Percentiles rank a stretch among this genome's conserved stretches.
These are phyloP conservation scores for Ectemnius lituratus DNA, from an alignment of 2,888 invertebrate species.

Conservation along the genomic window DNA sequence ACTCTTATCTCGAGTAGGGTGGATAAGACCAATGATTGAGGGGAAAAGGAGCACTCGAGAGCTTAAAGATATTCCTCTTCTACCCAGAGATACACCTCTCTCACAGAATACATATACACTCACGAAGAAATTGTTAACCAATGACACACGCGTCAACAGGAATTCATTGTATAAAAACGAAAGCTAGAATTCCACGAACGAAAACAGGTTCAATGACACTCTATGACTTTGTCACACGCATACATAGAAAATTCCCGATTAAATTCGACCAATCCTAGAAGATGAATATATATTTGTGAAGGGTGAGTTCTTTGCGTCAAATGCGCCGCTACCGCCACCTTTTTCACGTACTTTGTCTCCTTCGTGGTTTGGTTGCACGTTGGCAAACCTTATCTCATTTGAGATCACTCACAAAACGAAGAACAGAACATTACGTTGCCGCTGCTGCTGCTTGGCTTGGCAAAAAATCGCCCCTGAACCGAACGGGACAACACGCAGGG, in stretches of 20 bases:
- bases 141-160: conserved; percentile 53
- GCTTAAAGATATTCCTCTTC: conserved; percentile 15
- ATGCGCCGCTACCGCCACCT: too few species aligned
- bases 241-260: not conserved
- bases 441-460: not conserved
- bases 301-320: too few species aligned
- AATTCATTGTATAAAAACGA: too few species aligned
- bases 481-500: conserved; percentile 13
- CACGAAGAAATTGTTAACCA: conserved; percentile 39
- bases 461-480: conserved; percentile 32
- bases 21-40: conserved; percentile 71
- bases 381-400: not conserved
- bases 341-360: too few species aligned
- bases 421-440: not conserved
- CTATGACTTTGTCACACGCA: too few species aligned
- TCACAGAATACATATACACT: not conserved
- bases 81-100: too few species aligned
- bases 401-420: conserved; percentile 21
- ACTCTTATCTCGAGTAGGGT: conserved; percentile 67
- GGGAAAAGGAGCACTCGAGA: conserved; percentile 63
- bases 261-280: too few species aligned
- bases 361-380: too few species aligned
- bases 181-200: too few species aligned
- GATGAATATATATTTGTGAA: too few species aligned
- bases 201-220: not conserved